phyloP scores from a whole-genome alignment of 2,113 vertebrate genomes.

The Felis chaus region DNA sequence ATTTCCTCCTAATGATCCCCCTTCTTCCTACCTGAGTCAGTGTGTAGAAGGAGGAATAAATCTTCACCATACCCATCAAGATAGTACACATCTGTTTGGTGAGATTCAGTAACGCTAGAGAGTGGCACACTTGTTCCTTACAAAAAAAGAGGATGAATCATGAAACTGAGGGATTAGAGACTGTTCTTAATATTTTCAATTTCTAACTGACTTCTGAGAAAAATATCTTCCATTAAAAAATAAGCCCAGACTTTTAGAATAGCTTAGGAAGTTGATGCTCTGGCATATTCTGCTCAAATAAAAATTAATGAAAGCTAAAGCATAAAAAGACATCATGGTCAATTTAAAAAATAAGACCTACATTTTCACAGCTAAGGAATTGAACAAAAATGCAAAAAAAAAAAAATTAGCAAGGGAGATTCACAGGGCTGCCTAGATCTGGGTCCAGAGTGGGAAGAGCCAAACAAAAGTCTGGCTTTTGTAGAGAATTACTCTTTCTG shows the following conservation, averaged over 20 bases:
- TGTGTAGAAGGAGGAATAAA: background rate
- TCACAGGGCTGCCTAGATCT: background rate
- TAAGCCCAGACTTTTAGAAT: background rate
- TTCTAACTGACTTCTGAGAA: background rate
- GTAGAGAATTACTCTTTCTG: background rate
- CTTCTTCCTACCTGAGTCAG: background rate
- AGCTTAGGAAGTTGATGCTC: background rate
- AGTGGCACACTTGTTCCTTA: background rate
- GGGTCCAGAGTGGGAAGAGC: background rate
- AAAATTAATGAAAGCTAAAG: background rate
- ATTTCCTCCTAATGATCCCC: background rate
- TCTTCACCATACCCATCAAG: background rate
- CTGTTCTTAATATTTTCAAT: background rate
- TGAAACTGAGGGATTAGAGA: background rate
- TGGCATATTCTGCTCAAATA: background rate
- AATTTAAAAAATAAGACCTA: background rate
- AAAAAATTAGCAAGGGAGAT: background rate
- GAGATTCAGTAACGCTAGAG: background rate
- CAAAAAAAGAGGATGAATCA: background rate
- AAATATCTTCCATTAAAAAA: background rate
- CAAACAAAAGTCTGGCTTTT: background rate
- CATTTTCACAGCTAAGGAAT: background rate
- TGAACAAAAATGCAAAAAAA: background rate
- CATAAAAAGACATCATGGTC: rapidly evolving
- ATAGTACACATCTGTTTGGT: rapidly evolving